Base-by-base conservation (phyloP, 2,888 invertebrate genomes). In the Pollenia griseotomentosa region DNA sequence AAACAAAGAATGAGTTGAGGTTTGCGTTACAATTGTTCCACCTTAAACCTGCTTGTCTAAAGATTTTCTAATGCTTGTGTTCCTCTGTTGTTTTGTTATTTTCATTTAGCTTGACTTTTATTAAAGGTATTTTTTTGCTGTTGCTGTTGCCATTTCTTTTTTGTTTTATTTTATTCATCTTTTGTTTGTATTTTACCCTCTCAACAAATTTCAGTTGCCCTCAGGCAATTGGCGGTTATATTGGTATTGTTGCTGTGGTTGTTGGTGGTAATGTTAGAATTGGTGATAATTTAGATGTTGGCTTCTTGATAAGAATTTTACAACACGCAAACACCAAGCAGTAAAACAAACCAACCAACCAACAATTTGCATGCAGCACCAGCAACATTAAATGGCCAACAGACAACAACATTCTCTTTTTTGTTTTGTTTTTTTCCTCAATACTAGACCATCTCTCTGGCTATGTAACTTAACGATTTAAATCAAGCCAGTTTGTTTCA, bases 271-370 rank as follows among this genome's bases (percentile, higher is more conserved):
- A 81, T 86, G 89, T 86, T 84, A 75, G 86, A 88, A 88, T 88
- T 88, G 88, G 82, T 88, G 89, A 89, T 89, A 89, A 89, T 89
- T 89, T 88, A 89, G 89, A 89, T 89, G 86, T 88, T 89, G 88
- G 83, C 84, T 87, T 86, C 85, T 88, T 89, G 89, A 89, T 89
- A 89, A 88, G 83, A 88, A 86, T 65, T 65, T 65, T 79, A 71
- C 82, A 85, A 79, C 82, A 85, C 71, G 83, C 85, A 75, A 82
- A 66, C 66, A 65, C 59, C 57, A 79, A 82, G 68, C 75, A 42
- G 16, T n/a, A 42, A 65, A 19, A 57, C 40, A 46, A 46, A 57
- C 40, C 46, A 57, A 57, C 10, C 46, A 55, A 57, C 7, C 63
- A 57, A 19, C 63, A 80, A 61, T 70, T 48, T 68, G 16, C 33